These are phyloP conservation scores for Trissolcus basalis DNA, from an alignment of 1,140 invertebrate genomes.

Conservation along the genomic window DNA sequence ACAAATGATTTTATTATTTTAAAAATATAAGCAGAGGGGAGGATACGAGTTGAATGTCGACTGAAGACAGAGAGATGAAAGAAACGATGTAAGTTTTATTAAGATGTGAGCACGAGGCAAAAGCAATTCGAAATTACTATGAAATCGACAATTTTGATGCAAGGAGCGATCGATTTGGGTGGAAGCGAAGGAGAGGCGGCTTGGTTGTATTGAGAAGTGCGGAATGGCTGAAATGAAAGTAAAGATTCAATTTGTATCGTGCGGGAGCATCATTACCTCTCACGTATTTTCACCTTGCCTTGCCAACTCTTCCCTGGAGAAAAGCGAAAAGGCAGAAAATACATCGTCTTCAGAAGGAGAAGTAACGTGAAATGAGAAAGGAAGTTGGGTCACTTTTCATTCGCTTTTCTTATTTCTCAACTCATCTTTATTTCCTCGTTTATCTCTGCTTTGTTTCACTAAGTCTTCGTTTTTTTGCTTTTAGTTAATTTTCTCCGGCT, in stretches of 20 bases:
- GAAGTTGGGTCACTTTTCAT: slow-evolving; percentile 62
- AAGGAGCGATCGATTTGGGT: slow-evolving; percentile 48
- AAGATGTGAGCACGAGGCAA: slow-evolving; percentile 34
- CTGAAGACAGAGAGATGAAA: slow-evolving; percentile 14
- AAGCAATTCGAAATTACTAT: slow-evolving; percentile 57
- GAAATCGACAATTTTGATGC: slow-evolving; percentile 56
- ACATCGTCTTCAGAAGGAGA: slow-evolving; percentile 59
- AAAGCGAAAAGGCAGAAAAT: slow-evolving; percentile 62
- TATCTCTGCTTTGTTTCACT: slow-evolving; percentile 60
- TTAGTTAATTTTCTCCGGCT: slow-evolving; percentile 54
- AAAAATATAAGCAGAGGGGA: slow-evolving; percentile 12
- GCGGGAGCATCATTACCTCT: slow-evolving; percentile 60
- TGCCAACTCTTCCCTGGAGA: slow-evolving; percentile 56
- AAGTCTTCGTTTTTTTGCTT: slow-evolving; percentile 51
- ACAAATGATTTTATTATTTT: slow-evolving; percentile 34
- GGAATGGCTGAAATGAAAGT: slow-evolving; percentile 60
- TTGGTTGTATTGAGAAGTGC: slow-evolving; percentile 31
- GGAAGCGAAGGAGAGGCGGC: not conserved
- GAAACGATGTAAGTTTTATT: slow-evolving; percentile 51
- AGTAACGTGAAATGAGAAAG: slow-evolving; percentile 62
- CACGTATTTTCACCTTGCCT: slow-evolving; percentile 61
- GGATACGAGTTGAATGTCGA: slow-evolving; percentile 10
- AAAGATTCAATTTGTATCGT: slow-evolving; percentile 62
- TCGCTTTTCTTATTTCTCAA: slow-evolving; percentile 59
- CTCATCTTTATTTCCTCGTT: slow-evolving; percentile 62